phyloP scores from a whole-genome alignment of 2,888 invertebrate species.

The Erebia palarica region DNA sequence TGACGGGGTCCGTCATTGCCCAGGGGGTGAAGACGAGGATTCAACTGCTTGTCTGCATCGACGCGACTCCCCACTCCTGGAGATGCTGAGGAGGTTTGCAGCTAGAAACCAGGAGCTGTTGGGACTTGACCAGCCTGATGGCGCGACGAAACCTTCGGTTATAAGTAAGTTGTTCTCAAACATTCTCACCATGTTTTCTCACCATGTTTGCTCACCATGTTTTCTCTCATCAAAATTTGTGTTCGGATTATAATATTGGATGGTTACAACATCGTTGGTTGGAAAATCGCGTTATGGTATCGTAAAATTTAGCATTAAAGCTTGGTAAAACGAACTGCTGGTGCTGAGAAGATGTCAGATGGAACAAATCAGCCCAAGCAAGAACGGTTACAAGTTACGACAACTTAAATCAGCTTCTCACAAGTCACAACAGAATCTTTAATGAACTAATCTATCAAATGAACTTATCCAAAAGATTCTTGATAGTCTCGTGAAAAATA shows the following conservation, averaged over 20 bases:
- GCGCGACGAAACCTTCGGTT: conserved; percentile 72
- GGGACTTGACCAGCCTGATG: conserved; percentile 68
- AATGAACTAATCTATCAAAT: not conserved
- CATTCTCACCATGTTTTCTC: too few species aligned
- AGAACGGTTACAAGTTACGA: too few species aligned
- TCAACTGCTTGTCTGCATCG: conserved; percentile 63
- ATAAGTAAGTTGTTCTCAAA: conserved; percentile 60
- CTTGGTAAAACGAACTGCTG: too few species aligned
- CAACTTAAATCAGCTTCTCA: too few species aligned
- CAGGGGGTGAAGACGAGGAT: conserved; percentile 84
- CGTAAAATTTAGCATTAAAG: too few species aligned
- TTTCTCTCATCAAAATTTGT: too few species aligned
- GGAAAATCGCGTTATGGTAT: too few species aligned
- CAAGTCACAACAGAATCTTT: not conserved
- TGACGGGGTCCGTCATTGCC: conserved; percentile 86
- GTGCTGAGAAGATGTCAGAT: too few species aligned
- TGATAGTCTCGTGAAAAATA: too few species aligned
- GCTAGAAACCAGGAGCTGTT: conserved; percentile 73
- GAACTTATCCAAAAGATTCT: not conserved
- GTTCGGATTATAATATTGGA: too few species aligned
- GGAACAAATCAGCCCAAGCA: not conserved
- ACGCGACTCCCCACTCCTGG: conserved; percentile 69
- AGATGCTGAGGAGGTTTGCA: conserved; percentile 68
- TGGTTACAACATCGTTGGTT: too few species aligned
- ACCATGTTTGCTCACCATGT: too few species aligned